Evolutionary conservation across 1,140 invertebrate genomes (phyloP).

Genomic region (Drosophila santomea): DNA sequence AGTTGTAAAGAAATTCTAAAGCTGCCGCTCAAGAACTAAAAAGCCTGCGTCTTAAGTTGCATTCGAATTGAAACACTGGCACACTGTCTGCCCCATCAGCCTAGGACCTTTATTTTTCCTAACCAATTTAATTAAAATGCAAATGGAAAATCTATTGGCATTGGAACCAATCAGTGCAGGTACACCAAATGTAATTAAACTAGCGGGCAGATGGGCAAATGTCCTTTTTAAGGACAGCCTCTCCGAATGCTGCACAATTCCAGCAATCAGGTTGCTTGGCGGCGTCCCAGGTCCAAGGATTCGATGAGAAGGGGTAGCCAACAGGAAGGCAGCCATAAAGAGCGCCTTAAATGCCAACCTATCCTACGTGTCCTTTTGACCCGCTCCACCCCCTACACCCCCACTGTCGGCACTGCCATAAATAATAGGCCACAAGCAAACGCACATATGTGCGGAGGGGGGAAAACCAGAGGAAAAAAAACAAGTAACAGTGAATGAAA

Average conservation of each 20-base stretch:
- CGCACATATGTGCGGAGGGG: constrained; percentile 9
- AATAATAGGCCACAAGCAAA: constrained; percentile 60
- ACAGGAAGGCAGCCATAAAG: constrained; percentile 29
- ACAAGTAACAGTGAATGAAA: constrained; percentile 44
- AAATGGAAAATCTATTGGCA: constrained; percentile 43
- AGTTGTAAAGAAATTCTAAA: constrained; percentile 25
- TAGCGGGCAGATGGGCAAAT: neutral
- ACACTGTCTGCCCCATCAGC: neutral
- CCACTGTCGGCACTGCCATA: constrained; percentile 43
- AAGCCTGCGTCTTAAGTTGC: neutral
- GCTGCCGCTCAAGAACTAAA: neutral
- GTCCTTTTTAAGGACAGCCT: constrained; percentile 7
- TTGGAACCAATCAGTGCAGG: constrained; percentile 30
- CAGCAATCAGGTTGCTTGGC: constrained; percentile 16
- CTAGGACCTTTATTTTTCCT: neutral
- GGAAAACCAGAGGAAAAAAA: constrained; percentile 18
- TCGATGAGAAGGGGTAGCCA: constrained; percentile 3
- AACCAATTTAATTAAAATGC: constrained; percentile 54
- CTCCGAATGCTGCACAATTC: constrained; percentile 17
- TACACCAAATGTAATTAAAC: constrained; percentile 57
- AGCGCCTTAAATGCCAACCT: constrained; percentile 47
- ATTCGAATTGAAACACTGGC: neutral
- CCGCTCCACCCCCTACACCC: constrained; percentile 1
- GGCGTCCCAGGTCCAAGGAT: constrained; percentile 4
- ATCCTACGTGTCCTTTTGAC: constrained; percentile 31